A percentile compares a stretch with the other conserved stretches of the same genome.
phyloP scores from a whole-genome alignment of 2,888 invertebrate species.

The Drosophila vallismaia region DNA sequence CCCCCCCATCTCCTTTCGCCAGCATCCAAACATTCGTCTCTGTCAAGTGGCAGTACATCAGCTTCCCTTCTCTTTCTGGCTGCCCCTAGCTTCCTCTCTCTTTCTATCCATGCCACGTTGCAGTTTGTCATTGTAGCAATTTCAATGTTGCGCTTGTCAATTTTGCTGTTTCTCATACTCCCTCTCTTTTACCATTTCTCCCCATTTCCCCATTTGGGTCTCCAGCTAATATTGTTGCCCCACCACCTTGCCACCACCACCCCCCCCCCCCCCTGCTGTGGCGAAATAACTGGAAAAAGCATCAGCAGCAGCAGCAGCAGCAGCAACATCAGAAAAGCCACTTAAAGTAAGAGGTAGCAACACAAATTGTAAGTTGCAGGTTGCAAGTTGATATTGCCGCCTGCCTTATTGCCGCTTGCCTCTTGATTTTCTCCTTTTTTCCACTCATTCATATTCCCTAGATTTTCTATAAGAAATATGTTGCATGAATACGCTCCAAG shows the following conservation, averaged over 20 bases:
- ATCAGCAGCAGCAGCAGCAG: conserved; percentile 4
- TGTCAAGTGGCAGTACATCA: conserved; percentile 70
- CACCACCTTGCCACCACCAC: conserved; percentile 1
- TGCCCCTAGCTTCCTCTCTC: not conserved
- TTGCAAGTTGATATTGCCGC: conserved; percentile 12
- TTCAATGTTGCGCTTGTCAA: conserved; percentile 79
- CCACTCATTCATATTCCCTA: too few species aligned
- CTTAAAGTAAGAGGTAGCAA: conserved; percentile 50
- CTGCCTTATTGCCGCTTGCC: not conserved
- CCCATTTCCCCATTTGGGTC: conserved; percentile 10
- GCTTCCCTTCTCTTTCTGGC: not conserved
- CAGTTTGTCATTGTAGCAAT: conserved; percentile 79
- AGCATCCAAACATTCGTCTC: conserved; percentile 68
- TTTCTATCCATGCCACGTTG: conserved; percentile 32
- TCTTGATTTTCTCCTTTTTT: not conserved
- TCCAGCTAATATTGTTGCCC: conserved; percentile 28
- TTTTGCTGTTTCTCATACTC: conserved; percentile 56
- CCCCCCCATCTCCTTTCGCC: not conserved
- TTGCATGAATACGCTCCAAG: not conserved
- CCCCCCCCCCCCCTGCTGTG: not conserved
- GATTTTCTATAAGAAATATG: not conserved
- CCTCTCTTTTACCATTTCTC: conserved; percentile 15
- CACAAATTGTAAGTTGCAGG: conserved; percentile 34
- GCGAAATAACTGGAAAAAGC: not conserved
- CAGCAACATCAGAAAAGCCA: conserved; percentile 44